Evolutionary conservation across 2,113 vertebrate genomes (phyloP), one percentile per base, ranked within the genome.

Genomic region (Caranx melampygus): DNA sequence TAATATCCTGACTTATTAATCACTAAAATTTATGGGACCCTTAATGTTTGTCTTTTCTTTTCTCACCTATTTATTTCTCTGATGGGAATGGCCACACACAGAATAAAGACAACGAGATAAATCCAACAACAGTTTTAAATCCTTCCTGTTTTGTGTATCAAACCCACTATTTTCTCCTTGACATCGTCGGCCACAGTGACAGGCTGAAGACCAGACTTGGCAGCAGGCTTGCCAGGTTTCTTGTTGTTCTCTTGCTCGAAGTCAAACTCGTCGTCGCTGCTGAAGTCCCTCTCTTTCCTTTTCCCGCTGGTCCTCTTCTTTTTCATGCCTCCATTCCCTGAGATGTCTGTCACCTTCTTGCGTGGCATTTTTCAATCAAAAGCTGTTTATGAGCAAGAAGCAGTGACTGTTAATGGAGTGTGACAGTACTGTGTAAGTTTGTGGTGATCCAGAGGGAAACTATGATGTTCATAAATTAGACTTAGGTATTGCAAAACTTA

Each of bases 151-250:
- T 26, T 26, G 6, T 3, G 14, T 6, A 21, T 58, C 13, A 77
- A 88, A 83, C 94, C 89, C 90, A 98, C 97, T 40, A 97, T 96
- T 92, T 96, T 97, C 87, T 97, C 97, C 78, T 97, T 97, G 78
- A 95, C 93, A 55, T 97, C 96, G 1, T 97, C 96, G 0, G 96
- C 94, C 75, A 97, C 97, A 6, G 94, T 97, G 73, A 96, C 94
- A 0, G 94, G 95, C 81, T 95, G 95, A 5, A 95, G 92, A 3
- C 93, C 93, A 0, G 94, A 86, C 90, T 95, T 96, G n/a, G 90
- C 37, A 0, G 92, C 73, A 2, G 92, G 91, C 49, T 92, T 94
- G 6, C 95, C 94, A 0, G 93, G 87, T 78, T 95, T 96, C 90
- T 95, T 96, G 71, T 94, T 93, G 88, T 95, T 95, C 82, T 96